These are phyloP conservation scores for Heliconius erato DNA, from an alignment of 2,888 invertebrate species.

Conservation along the genomic window DNA sequence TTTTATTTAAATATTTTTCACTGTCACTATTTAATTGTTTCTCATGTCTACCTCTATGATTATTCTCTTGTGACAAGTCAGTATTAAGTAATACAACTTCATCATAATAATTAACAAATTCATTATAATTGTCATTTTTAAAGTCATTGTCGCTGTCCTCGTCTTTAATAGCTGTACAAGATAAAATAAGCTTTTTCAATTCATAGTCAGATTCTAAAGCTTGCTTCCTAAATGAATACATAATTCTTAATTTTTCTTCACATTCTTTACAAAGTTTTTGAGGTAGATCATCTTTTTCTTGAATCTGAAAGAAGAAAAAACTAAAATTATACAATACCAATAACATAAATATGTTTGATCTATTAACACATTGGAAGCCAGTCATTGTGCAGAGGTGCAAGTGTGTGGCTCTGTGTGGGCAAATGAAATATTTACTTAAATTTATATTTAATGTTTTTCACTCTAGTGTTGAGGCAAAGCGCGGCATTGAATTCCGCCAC, in stretches of 20 bases:
- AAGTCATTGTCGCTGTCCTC: conserved; percentile 59
- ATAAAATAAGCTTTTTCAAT: conserved; percentile 62
- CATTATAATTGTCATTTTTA: conserved; percentile 60
- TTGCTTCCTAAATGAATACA: conserved; percentile 76
- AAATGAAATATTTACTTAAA: too few species aligned
- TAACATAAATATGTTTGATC: not conserved
- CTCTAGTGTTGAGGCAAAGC: too few species aligned
- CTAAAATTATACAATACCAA: not conserved
- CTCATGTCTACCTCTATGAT: conserved; percentile 19
- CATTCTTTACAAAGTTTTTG: conserved; percentile 86
- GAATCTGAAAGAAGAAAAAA: conserved; percentile 62
- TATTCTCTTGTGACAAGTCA: conserved; percentile 54
- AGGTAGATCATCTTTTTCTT: conserved; percentile 85
- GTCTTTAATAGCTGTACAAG: conserved; percentile 56
- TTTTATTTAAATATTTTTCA: conserved; percentile 10
- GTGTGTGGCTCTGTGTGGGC: too few species aligned
- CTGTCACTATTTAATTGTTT: not conserved
- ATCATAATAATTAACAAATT: conserved; percentile 58
- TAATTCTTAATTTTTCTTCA: conserved; percentile 76
- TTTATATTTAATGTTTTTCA: too few species aligned
- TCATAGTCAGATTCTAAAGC: conserved; percentile 68
- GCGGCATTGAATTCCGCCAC: too few species aligned
- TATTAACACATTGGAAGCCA: not conserved
- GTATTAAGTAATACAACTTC: conserved; percentile 50
- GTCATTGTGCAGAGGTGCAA: too few species aligned